These are phyloP conservation scores for Cichlasoma orientale DNA, from an alignment of 2,797 vertebrate genomes.

Conservation along the genomic window DNA sequence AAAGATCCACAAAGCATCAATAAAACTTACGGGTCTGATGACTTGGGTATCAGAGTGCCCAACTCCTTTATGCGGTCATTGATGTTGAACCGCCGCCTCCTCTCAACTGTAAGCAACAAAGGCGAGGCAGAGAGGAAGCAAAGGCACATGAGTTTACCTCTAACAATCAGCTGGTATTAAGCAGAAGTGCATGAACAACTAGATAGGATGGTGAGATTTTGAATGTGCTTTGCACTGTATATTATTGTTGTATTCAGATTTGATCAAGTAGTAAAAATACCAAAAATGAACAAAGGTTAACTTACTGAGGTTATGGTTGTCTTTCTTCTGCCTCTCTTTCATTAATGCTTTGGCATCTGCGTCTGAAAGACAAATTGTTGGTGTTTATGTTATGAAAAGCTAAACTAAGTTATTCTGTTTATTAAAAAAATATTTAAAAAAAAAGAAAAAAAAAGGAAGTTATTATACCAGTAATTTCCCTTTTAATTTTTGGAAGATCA, in stretches of 20 bases:
- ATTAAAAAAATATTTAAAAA: not conserved
- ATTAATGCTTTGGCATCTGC: slow-evolving; percentile 83
- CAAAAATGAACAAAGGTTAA: slow-evolving; percentile 16
- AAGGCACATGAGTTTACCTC: not conserved
- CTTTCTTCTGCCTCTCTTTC: slow-evolving; percentile 93
- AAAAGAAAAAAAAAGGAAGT: too few relatives aligned
- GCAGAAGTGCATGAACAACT: not conserved
- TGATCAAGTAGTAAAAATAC: not conserved
- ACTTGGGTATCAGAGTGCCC: slow-evolving; percentile 89
- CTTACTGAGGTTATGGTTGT: slow-evolving; percentile 95
- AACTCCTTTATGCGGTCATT: slow-evolving; percentile 94
- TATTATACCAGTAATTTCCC: slow-evolving; percentile 78
- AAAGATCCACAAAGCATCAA: not conserved
- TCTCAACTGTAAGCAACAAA: slow-evolving; percentile 82
- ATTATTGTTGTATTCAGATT: not conserved
- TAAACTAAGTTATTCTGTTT: not conserved
- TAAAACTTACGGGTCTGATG: slow-evolving; percentile 88
- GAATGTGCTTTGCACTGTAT: not conserved
- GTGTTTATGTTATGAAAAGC: not conserved
- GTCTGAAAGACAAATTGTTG: slow-evolving; percentile 64
- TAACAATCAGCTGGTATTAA: slow-evolving; percentile 1
- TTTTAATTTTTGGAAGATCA: slow-evolving; percentile 90
- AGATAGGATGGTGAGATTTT: not conserved
- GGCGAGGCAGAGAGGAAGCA: not conserved
- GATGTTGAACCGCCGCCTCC: slow-evolving; percentile 92